These are phyloP conservation scores for Scylla paramamosain DNA, from an alignment of 1,140 invertebrate species.

Conservation along the genomic window DNA sequence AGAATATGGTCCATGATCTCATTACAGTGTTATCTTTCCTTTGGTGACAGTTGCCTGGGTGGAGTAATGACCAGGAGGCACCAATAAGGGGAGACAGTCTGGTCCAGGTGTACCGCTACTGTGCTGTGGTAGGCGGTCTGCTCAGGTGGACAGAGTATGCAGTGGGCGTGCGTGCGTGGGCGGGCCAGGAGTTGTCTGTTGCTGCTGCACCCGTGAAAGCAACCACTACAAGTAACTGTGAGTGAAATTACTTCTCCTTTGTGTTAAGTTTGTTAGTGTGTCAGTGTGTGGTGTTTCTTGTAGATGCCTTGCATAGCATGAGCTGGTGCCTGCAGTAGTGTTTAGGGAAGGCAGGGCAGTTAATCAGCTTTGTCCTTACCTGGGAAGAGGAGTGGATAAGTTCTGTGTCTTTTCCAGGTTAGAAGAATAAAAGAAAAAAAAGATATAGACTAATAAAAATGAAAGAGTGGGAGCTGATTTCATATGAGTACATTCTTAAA, in stretches of 20 bases:
- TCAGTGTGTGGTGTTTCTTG: background rate
- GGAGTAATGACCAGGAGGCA: background rate
- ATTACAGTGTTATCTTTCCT: background rate
- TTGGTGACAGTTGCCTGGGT: background rate
- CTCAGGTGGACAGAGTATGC: conserved; percentile 55
- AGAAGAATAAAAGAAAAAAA: no score
- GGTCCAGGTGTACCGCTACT: conserved; percentile 46
- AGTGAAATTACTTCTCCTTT: conserved; percentile 48
- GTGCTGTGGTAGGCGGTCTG: conserved; percentile 52
- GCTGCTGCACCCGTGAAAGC: conserved; percentile 59
- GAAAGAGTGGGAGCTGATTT: no score
- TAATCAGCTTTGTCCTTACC: no score
- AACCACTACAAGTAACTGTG: conserved; percentile 77
- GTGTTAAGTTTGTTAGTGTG: background rate
- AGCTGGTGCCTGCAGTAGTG: no score
- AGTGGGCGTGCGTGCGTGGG: conserved; percentile 67
- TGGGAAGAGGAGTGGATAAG: no score
- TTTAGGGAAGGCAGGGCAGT: no score
- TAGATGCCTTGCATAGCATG: no score
- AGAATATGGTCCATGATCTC: background rate
- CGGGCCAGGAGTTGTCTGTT: conserved; percentile 44
- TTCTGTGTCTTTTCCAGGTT: no score
- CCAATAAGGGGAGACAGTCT: background rate
- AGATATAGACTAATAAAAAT: no score
- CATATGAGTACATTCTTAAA: no score